Percentiles rank a stretch among this genome's conserved stretches.
Evolutionary conservation across 1,140 invertebrate genomes (phyloP).

Genomic region (Musca domestica): DNA sequence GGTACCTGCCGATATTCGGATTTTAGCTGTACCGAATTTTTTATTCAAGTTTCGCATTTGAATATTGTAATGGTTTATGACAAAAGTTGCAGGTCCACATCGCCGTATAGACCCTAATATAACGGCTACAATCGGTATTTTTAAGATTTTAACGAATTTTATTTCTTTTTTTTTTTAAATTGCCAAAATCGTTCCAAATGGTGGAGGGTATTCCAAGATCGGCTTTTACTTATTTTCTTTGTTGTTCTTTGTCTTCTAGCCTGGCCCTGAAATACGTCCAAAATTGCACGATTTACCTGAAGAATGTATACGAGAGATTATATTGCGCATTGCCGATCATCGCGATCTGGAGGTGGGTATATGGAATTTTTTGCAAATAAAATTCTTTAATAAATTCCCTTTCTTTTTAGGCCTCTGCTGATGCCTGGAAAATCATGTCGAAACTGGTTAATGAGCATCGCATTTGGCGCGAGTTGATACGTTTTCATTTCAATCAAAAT

Average conservation of each 20-base stretch:
- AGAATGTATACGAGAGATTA: slow-evolving; percentile 89
- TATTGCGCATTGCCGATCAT: slow-evolving; percentile 87
- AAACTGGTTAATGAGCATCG: slow-evolving; percentile 82
- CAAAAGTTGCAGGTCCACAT: too few species aligned
- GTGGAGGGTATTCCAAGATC: background rate
- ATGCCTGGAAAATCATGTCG: slow-evolving; percentile 70
- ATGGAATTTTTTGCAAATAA: background rate
- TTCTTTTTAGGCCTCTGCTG: slow-evolving; percentile 54
- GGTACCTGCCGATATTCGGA: too few species aligned
- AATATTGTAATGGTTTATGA: too few species aligned
- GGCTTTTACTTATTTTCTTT: slow-evolving; percentile 15
- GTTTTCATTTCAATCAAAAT: slow-evolving; percentile 86
- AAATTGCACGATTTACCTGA: slow-evolving; percentile 88
- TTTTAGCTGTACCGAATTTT: too few species aligned
- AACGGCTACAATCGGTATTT: too few species aligned
- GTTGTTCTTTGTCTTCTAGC: slow-evolving; percentile 58
- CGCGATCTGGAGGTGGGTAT: slow-evolving; percentile 70
- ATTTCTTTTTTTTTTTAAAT: too few species aligned
- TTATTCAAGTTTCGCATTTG: too few species aligned
- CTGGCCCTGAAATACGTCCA: slow-evolving; percentile 76
- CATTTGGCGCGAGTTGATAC: slow-evolving; percentile 87
- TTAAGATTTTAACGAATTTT: background rate
- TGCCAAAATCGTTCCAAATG: too few species aligned
- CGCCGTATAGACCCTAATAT: too few species aligned
- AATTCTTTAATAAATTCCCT: slow-evolving; percentile 12